Evolutionary conservation across 2,888 invertebrate genomes (phyloP).

Genomic region (Flexamia atlantica): DNA sequence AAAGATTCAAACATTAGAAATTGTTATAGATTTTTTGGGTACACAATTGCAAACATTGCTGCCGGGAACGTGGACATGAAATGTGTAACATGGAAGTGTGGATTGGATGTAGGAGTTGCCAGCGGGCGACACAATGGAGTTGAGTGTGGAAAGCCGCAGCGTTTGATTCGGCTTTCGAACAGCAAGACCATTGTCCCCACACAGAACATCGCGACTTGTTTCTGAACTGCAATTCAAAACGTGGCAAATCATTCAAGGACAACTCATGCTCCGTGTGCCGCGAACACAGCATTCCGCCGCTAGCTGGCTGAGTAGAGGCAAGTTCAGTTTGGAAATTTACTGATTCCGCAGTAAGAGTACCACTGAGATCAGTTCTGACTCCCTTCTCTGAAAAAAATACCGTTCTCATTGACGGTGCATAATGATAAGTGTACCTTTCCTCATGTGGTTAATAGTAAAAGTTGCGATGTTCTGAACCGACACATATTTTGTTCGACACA

Average conservation of each 20-base stretch:
- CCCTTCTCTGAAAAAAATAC: too few species aligned
- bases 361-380: too few species aligned
- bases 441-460: too few species aligned
- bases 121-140: background rate
- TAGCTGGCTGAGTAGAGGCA: background rate
- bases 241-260: conserved; percentile 1
- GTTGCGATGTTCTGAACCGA: too few species aligned
- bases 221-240: conserved; percentile 1
- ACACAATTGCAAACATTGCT: too few species aligned
- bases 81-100: background rate
- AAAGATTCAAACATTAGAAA: too few species aligned
- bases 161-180: background rate
- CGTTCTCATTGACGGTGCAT: too few species aligned
- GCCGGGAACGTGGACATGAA: background rate
- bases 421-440: too few species aligned
- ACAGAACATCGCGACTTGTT: background rate
- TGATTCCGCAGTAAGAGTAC: too few species aligned
- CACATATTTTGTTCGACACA: too few species aligned
- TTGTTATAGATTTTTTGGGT: too few species aligned
- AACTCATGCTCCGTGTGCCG: background rate
- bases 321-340: too few species aligned
- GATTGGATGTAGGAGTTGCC: background rate
- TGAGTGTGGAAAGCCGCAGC: background rate
- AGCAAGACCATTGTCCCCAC: background rate
- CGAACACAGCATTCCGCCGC: background rate